phyloP scores from a whole-genome alignment of 37 sponge, comb jelly and placozoan species.

The Ephydatia muelleri region DNA sequence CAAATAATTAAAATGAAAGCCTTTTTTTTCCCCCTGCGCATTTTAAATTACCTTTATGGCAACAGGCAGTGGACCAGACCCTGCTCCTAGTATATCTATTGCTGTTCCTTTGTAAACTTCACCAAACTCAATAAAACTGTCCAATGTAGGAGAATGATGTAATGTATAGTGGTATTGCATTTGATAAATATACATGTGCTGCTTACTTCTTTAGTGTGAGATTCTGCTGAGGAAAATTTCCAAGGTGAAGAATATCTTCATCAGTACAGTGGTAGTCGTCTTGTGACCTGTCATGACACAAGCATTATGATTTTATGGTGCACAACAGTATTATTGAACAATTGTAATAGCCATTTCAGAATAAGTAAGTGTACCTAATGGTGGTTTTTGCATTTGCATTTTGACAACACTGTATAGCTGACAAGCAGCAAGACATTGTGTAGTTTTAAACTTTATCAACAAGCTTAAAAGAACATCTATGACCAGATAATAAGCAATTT shows the following conservation, averaged over 20 bases:
- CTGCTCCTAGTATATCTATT: conserved; percentile 39
- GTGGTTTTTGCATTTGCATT: no score
- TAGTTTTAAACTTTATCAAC: no score
- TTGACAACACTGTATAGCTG: no score
- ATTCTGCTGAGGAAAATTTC: conserved; percentile 71
- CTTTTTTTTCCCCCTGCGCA: not conserved
- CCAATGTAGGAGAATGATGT: no score
- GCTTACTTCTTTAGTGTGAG: conserved; percentile 73
- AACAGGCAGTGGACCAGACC: conserved; percentile 60
- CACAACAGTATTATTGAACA: no score
- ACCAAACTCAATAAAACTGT: conserved; percentile 77
- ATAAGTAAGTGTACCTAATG: no score
- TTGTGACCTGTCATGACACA: conserved; percentile 44
- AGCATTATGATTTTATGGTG: no score
- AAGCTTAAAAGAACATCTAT: no score
- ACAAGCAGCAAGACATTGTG: no score
- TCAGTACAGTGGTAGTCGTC: conserved; percentile 58
- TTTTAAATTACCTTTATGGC: conserved; percentile 66
- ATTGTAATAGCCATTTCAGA: no score
- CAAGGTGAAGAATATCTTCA: conserved; percentile 57
- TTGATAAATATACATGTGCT: not conserved
- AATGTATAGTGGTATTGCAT: conserved; percentile 12
- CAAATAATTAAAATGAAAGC: no score
- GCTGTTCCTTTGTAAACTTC: conserved; percentile 76
- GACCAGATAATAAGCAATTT: no score